A percentile compares a stretch with the other conserved stretches of the same genome.
Evolutionary conservation across 2,113 vertebrate species (phyloP).

Genomic region (Calonectris borealis): DNA sequence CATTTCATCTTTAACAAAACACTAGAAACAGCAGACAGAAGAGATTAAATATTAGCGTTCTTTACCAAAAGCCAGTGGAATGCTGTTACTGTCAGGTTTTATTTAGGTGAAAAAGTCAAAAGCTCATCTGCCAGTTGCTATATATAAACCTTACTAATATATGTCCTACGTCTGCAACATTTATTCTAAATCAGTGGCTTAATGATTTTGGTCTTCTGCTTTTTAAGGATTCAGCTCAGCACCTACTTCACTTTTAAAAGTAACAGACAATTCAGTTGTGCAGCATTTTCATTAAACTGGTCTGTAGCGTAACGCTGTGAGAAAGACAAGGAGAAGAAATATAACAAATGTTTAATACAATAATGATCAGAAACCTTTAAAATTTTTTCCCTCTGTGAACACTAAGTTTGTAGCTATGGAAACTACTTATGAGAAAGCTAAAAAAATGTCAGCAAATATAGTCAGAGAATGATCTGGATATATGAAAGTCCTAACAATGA

Average conservation of each 20-base stretch:
- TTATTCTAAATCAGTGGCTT: constrained; percentile 9
- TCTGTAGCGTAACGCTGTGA: background rate
- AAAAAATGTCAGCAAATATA: constrained; percentile 26
- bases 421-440: constrained; percentile 52
- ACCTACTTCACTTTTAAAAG: background rate
- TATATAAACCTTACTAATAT: constrained; percentile 8
- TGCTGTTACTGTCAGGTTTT: background rate
- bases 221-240: constrained; percentile 39
- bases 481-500: constrained; percentile 48
- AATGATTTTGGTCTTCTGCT: constrained; percentile 16
- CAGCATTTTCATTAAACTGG: constrained; percentile 22
- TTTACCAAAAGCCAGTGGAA: background rate
- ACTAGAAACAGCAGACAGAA: background rate
- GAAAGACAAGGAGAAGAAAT: constrained; percentile 32
- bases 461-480: constrained; percentile 23
- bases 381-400: background rate
- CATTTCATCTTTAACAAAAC: background rate
- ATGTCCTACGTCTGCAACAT: background rate
- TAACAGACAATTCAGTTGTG: constrained; percentile 5
- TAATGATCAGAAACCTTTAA: constrained; percentile 38
- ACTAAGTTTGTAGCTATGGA: constrained; percentile 63
- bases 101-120: constrained; percentile 34
- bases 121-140: background rate
- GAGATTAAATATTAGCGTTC: background rate
- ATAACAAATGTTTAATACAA: constrained; percentile 16